Base-by-base conservation (phyloP, 2,113 vertebrate genomes). In the Aramus guarauna region DNA sequence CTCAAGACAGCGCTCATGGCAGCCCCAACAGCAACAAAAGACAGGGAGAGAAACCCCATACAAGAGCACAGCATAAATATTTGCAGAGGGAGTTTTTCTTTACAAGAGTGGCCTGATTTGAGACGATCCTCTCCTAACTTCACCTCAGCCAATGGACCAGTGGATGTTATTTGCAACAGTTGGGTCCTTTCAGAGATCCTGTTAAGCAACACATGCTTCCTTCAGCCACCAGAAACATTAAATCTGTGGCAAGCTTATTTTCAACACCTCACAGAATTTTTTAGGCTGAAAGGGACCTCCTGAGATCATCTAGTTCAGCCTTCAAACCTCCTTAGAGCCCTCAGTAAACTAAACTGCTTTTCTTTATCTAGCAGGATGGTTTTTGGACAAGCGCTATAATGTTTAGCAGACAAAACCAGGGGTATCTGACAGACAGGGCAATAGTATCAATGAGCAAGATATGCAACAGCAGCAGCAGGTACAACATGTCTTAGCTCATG, bases 331-430 rank as follows among this genome's bases (percentile, higher is more conserved):
- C 21, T 52, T 19, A 63, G 29, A 79, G 29, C 27, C 21, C 47
- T 62, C 69, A 62, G 14, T 26, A 48, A 62, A 84, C 10, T 36
- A 27, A 63, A 32, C 7, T 47, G 36, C 13, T 63, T 59, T 48
- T 15, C 13, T 48, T 94, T 53, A 53, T 0, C 27, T 7, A 16
- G 10, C 0, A 4, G 16, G 19, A 63, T 26, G 2, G 0, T 1
- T 62, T 76, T 82, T 37, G 50, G 32, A 30, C 0, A 5, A 4
- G 4, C 29, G 75, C n/a, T n/a, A 2, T 21, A 14, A 1, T 3
- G 16, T 34, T 19, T 26, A 50, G 45, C 4, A 12, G 34, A 32
- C 12, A 62, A 41, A 52, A 86, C 18, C n/a, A 79, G 41, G 18
- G 17, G 4, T 74, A 37, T 67, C 39, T 53, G 21, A 59, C 21